Conservation (phyloP, 1,140 invertebrate genomes). For the Epicauta chinensis region DNA sequence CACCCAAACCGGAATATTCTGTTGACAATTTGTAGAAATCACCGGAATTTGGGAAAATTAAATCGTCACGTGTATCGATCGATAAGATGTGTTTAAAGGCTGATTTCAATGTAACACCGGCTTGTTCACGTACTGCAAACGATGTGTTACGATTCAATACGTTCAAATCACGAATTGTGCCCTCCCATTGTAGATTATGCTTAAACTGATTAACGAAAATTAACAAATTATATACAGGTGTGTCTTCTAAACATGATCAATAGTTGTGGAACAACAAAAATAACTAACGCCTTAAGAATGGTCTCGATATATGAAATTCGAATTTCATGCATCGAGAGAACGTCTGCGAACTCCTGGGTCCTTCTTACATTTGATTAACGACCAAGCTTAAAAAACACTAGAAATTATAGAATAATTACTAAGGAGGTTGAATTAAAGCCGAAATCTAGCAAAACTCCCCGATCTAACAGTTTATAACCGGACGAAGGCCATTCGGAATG, state of each 20-base stretch:
- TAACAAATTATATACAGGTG: too few relatives aligned
- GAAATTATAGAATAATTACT: too few relatives aligned
- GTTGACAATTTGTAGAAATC: slow-evolving; percentile 59
- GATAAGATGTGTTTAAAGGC: slow-evolving; percentile 69
- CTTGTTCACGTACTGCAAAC: slow-evolving; percentile 76
- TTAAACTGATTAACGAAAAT: too few relatives aligned
- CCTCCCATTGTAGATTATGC: slow-evolving; percentile 82
- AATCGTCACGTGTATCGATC: slow-evolving; percentile 71
- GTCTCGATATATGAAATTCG: too few relatives aligned
- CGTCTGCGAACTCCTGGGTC: too few relatives aligned
- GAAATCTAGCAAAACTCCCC: slow-evolving; percentile 59
- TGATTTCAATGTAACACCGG: slow-evolving; percentile 81
- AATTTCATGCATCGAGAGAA: too few relatives aligned
- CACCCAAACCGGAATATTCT: slow-evolving; percentile 82
- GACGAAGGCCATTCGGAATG: slow-evolving; percentile 72
- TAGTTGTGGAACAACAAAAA: too few relatives aligned
- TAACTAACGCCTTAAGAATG: too few relatives aligned
- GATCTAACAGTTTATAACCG: slow-evolving; percentile 63
- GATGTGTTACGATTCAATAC: slow-evolving; percentile 56
- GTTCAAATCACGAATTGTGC: slow-evolving; percentile 66
- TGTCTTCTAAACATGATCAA: too few relatives aligned
- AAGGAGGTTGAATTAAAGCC: slow-evolving; percentile 53
- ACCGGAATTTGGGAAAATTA: slow-evolving; percentile 70
- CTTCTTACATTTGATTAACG: too few relatives aligned
- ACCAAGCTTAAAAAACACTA: slow-evolving; percentile 26